Conservation (phyloP, 53 echinoderm and acorn worm species). For the Holothuria leucospilota region DNA sequence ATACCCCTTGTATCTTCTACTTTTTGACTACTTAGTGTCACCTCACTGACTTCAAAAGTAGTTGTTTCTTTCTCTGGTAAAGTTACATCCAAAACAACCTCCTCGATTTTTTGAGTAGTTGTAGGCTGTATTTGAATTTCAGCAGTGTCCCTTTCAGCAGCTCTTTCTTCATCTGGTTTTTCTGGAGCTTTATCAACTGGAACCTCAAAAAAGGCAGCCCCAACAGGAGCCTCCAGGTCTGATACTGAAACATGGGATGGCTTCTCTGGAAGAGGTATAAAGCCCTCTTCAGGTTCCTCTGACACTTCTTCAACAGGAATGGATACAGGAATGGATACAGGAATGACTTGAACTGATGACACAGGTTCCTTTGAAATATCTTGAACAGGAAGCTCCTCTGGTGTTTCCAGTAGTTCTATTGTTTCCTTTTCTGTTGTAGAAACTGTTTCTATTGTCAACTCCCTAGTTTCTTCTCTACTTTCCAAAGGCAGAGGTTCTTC, state of each 20-base stretch:
- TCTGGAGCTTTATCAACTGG: conserved; percentile 26
- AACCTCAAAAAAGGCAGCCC: not conserved
- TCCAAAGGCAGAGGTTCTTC: conserved; percentile 11
- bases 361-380: not conserved
- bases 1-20: not conserved
- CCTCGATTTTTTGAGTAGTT: not conserved
- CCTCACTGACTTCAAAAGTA: conserved; percentile 2
- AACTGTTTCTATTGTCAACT: conserved; percentile 8
- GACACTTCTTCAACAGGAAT: not conserved
- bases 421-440: conserved; percentile 13
- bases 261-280: conserved; percentile 11
- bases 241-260: conserved; percentile 9
- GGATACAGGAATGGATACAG: not conserved
- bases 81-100: conserved; percentile 15
- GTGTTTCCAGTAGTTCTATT: conserved; percentile 7
- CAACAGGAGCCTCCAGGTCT: conserved; percentile 10
- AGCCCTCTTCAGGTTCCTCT: not conserved
- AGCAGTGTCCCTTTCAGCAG: conserved; percentile 15
- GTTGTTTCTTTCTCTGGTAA: not conserved
- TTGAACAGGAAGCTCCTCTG: not conserved
- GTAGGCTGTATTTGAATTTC: conserved; percentile 34
- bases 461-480: conserved; percentile 11
- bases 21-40: not conserved
- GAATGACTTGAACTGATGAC: not conserved
- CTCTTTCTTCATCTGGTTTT: conserved; percentile 1